Evolutionary conservation across 2,888 invertebrate genomes (phyloP), one percentile per base, ranked within the genome.

Genomic region (Ligdia adustata): DNA sequence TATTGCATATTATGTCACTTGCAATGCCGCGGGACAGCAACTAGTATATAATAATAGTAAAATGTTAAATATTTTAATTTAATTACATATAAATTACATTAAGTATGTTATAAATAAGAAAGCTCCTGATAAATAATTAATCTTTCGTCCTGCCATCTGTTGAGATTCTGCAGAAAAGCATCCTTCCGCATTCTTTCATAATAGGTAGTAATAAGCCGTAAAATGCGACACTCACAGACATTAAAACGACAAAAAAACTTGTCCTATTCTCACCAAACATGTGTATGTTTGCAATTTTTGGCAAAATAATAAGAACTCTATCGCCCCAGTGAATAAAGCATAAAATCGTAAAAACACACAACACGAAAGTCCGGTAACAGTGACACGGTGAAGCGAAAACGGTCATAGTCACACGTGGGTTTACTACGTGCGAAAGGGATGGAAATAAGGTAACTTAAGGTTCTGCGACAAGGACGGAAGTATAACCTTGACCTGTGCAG

Each of bases 401-500:
- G 59, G 62, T 61, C 61, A 27, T 9, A 54, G 52, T 40, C 56
- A 71, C 74, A 73, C 75, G 69, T 74, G 72, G 75, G 56, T 45
- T 57, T 45, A 57, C 53, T 64, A 55, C 42, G 67, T 55, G 64
- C 43, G 62, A 63, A 55, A 43, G 52, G 61, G 62, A 67, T 31
- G 45, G 54, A 43, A n/a, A n/a, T n/a, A n/a, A 29, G 24, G 28
- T 47, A 42, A 52, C 52, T 53, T 50, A 50, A 49, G 49, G 49
- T 38, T 9, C 70, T 48, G 60, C 15, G 70, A 81, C 53, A 56
- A 68, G 62, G 76, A 79, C 50, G 45, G 57, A 53, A 31, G 51
- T 39, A 53, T 65, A 79, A 74, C 82, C 82, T 84, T 82, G 83
- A 82, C 82, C 81, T 80, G 81, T 78, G 82, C 78, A 78, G 72